Evolutionary conservation across 2,113 vertebrate species (phyloP).

Genomic region (Cynoglossus semilaevis): DNA sequence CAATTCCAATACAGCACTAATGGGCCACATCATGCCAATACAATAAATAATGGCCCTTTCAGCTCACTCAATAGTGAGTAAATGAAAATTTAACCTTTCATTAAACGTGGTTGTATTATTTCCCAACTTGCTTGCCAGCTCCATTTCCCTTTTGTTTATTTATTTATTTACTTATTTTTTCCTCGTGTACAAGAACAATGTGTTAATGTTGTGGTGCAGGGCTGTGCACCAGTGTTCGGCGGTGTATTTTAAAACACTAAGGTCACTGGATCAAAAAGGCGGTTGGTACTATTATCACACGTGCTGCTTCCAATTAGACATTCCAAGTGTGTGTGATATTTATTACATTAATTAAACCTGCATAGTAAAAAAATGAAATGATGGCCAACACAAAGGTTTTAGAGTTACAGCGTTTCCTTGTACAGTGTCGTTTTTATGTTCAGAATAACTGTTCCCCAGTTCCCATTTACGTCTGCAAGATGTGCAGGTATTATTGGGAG

Average conservation of each 20-base stretch:
- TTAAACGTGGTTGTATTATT: slow-evolving; percentile 80
- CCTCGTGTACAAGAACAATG: slow-evolving; percentile 48
- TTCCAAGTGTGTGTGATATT: slow-evolving; percentile 1
- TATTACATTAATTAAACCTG: slow-evolving; percentile 10
- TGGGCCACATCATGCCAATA: slow-evolving; percentile 85
- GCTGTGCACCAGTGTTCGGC: slow-evolving; percentile 29
- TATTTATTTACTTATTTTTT: slow-evolving; percentile 54
- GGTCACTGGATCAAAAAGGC: slow-evolving; percentile 6
- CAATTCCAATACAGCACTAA: slow-evolving; percentile 83
- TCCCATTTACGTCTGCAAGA: slow-evolving; percentile 51
- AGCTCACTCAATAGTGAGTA: slow-evolving; percentile 82
- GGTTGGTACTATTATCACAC: neutral
- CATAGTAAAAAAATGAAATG: neutral
- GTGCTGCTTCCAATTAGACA: slow-evolving; percentile 12
- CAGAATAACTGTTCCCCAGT: slow-evolving; percentile 40
- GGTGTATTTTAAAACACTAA: slow-evolving; percentile 17
- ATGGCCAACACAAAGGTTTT: slow-evolving; percentile 7
- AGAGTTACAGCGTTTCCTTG: slow-evolving; percentile 12
- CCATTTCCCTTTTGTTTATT: slow-evolving; percentile 65
- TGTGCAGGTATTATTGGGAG: slow-evolving; percentile 52
- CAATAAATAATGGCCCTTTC: slow-evolving; percentile 82
- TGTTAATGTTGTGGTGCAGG: slow-evolving; percentile 51
- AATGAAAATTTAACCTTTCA: slow-evolving; percentile 84
- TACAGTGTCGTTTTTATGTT: slow-evolving; percentile 27
- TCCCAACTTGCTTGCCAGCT: slow-evolving; percentile 71